Evolutionary conservation across 2,797 vertebrate genomes (phyloP).

Genomic region (Semotilus atromaculatus): DNA sequence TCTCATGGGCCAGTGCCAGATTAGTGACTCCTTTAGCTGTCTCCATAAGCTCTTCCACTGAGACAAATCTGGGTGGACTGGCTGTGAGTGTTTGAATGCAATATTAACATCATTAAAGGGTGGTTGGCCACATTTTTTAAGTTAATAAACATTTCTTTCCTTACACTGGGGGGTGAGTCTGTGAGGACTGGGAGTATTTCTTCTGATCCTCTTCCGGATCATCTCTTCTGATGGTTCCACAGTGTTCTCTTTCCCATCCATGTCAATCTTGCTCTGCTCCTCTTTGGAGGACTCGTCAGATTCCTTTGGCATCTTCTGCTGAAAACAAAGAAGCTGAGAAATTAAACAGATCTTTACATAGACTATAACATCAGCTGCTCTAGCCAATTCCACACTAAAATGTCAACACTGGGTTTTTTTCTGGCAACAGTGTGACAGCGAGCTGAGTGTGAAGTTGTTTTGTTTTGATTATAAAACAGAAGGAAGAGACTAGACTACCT

Average conservation of each 20-base stretch:
- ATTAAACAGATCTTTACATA: neutral
- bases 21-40: slow-evolving; percentile 92
- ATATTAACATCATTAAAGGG: neutral
- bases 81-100: slow-evolving; percentile 73
- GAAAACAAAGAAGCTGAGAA: slow-evolving; percentile 37
- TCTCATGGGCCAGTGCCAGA: slow-evolving; percentile 95
- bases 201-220: slow-evolving; percentile 73
- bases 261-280: slow-evolving; percentile 71
- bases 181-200: slow-evolving; percentile 75
- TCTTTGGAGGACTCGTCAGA: slow-evolving; percentile 71
- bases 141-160: slow-evolving; percentile 39
- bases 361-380: neutral
- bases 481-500: neutral
- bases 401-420: neutral
- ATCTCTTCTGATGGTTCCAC: slow-evolving; percentile 74
- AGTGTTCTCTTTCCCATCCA: slow-evolving; percentile 61
- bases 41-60: slow-evolving; percentile 91
- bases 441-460: neutral
- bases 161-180: slow-evolving; percentile 83
- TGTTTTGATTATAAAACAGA: neutral
- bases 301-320: slow-evolving; percentile 86
- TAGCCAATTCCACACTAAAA: neutral
- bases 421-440: neutral
- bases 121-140: neutral
- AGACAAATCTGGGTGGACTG: slow-evolving; percentile 85